Evolutionary conservation across 2,797 vertebrate genomes (phyloP), one percentile per base, ranked within the genome.

Genomic region (Phoeniculus purpureus): DNA sequence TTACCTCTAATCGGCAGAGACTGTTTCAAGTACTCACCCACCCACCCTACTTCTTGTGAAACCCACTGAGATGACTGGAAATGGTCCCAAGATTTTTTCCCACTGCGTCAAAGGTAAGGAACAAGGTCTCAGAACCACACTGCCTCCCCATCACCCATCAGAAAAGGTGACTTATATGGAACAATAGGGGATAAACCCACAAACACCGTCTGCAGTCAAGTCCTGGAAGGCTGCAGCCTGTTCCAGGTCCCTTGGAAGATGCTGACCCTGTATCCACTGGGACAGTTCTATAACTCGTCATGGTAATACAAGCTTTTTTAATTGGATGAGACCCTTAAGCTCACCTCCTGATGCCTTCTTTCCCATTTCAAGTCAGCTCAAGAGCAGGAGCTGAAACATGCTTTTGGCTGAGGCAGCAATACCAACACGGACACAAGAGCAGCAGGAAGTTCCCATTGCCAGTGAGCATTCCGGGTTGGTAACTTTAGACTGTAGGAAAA

Each of bases 1-100:
- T 6, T 3, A 0, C 0, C 7, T 54, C 34, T 20, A 1, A 67
- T 3, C 65, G 12, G 43, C 66, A 66, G 45, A 19, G 43, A 64
- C 12, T 3, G 26, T 65, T 73, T 37, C 60, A 19, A 27, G 67
- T 31, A 25, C 52, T 73, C 3, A 1, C 34, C 29, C 43, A 37
- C n/a, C 61, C 6, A 3, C n/a, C 65, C 1, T 0, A 31, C 45
- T 31, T 23, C 74, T 34, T 0, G 0, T 1, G 19, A 50, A 72
- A 52, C 16, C 21, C 40, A 67, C 31, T 4, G 47, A 12, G 31
- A 7, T 31, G 56, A 12, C 3, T 20, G 21, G 40, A 74, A 51
- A 1, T 0, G 1, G 40, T 47, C 31, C 79, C 61, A 15, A 45
- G 78, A 70, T 55, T 61, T 66, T 52, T 43, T 34, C 82, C 40